phyloP scores from a whole-genome alignment of 2,113 vertebrate species.

The Pachyramphus minor region DNA sequence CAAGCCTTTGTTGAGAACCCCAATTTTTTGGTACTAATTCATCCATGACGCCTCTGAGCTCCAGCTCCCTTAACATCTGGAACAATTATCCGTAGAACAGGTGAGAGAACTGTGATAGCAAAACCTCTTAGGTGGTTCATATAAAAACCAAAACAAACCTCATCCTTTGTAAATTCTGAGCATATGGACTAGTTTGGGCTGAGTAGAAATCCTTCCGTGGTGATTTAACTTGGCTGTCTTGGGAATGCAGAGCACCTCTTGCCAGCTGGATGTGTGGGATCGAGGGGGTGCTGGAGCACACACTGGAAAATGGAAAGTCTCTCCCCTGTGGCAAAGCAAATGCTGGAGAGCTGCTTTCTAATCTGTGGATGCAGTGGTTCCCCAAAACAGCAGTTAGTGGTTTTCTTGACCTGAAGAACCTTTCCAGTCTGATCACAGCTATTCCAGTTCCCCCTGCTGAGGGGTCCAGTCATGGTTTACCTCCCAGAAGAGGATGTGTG shows the following conservation, averaged over 20 bases:
- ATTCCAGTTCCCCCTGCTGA: not conserved
- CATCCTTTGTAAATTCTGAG: not conserved
- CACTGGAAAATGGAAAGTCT: not conserved
- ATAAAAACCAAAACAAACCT: not conserved
- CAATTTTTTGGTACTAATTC: not conserved
- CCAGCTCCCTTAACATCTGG: not conserved
- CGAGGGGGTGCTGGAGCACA: not conserved
- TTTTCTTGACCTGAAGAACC: not conserved
- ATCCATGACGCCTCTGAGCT: not conserved
- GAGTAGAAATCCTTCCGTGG: not conserved
- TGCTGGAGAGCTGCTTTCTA: not conserved
- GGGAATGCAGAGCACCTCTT: not conserved
- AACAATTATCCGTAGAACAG: not conserved
- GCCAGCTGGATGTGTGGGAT: not conserved
- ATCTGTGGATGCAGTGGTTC: not conserved
- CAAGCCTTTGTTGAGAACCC: not conserved
- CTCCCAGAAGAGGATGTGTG: not conserved
- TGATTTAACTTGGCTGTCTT: not conserved
- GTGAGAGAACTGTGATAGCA: not conserved
- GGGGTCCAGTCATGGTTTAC: not conserved
- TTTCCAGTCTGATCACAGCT: not conserved
- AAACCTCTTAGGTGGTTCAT: not conserved
- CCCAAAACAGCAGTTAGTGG: not conserved
- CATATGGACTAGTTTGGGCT: not conserved
- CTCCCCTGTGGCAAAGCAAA: not conserved